A percentile compares a stretch with the other conserved stretches of the same genome.
phyloP scores from a whole-genome alignment of 2,113 vertebrate species.

The Microcebus ravelobensis region DNA sequence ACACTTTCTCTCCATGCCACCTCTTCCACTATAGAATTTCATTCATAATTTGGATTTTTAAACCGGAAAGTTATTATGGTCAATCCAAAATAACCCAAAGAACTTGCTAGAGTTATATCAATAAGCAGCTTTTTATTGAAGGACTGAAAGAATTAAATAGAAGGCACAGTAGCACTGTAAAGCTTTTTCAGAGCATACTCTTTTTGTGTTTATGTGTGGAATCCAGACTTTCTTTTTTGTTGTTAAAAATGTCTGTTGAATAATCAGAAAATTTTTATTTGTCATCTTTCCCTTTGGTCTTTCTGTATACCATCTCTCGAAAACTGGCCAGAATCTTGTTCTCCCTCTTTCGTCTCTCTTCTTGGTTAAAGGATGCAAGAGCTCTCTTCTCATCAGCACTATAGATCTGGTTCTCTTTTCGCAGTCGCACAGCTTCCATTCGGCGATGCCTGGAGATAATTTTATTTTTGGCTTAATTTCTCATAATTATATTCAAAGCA shows the following conservation, averaged over 20 bases:
- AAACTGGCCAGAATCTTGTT: conserved; percentile 98
- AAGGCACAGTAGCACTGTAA: conserved; percentile 76
- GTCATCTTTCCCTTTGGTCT: conserved; percentile 98
- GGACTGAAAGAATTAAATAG: conserved; percentile 61
- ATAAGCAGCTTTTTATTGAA: conserved; percentile 54
- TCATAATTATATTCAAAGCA: neutral
- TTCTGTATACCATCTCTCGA: conserved; percentile 98
- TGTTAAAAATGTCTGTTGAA: neutral
- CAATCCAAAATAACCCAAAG: conserved; percentile 59
- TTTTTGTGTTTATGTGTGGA: conserved; percentile 41
- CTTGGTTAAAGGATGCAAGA: conserved; percentile 98
- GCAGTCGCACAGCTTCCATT: conserved; percentile 98
- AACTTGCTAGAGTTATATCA: conserved; percentile 55
- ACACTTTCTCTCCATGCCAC: conserved; percentile 21
- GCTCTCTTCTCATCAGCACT: conserved; percentile 97
- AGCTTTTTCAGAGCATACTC: conserved; percentile 53
- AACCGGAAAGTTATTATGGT: conserved; percentile 36
- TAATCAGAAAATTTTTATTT: conserved; percentile 84
- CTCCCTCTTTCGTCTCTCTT: conserved; percentile 96
- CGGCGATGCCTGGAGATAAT: conserved; percentile 91
- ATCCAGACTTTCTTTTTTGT: conserved; percentile 38
- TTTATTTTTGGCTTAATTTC: conserved; percentile 61
- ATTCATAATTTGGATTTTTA: conserved; percentile 52
- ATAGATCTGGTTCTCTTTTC: conserved; percentile 99
- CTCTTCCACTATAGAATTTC: conserved; percentile 19